Evolutionary conservation across 1,140 invertebrate genomes (phyloP), one percentile per base, ranked within the genome.

Genomic region (Stegodyphus dumicola): DNA sequence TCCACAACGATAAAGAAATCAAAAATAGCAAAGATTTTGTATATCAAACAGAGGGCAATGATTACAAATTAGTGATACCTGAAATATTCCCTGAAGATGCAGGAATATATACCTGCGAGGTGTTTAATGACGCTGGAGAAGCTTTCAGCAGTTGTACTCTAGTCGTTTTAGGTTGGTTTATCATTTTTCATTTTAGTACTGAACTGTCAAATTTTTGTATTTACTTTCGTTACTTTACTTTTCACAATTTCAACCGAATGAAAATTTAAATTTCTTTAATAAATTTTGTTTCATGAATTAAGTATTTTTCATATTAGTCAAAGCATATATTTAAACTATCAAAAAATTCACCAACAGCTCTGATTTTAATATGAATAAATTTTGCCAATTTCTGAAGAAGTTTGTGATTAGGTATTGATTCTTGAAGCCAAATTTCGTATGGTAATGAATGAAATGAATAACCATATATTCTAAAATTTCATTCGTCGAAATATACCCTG

Each of bases 1-100:
- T 98, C 67, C 96, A 98, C 91, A 97, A 98, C 90, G 97, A 98
- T 90, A 98, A 98, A 90, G 96, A 98, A 90, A 98, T 99, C 88
- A 98, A 97, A 91, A 95, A 96, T 0, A 96, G 95, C 90, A 98
- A 98, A 91, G 97, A 99, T 91, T 99, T 99, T 93, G 94, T 96
- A 89, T 98, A 98, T 89, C 94, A 95, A 33, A 96, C 93, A 89
- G 95, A 96, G 89, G 97, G 96, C 2, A 96, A 98, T 90, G 95
- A 95, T 83, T 96, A 97, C 91, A 86, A 96, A 89, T 91, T 99
- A 85, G 93, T 94, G 87, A 98, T 99, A 87, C 94, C 96, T 48
- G 94, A 97, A 92, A 95, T 96, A 7, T 96, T 96, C 91, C 93
- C 93, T 0, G 93, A 93, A 60, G 98, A 99, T 90, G 95, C 94